Evolutionary conservation across 2,888 invertebrate genomes (phyloP), one percentile per base, ranked within the genome.

Genomic region (Troides oblongomaculatus): DNA sequence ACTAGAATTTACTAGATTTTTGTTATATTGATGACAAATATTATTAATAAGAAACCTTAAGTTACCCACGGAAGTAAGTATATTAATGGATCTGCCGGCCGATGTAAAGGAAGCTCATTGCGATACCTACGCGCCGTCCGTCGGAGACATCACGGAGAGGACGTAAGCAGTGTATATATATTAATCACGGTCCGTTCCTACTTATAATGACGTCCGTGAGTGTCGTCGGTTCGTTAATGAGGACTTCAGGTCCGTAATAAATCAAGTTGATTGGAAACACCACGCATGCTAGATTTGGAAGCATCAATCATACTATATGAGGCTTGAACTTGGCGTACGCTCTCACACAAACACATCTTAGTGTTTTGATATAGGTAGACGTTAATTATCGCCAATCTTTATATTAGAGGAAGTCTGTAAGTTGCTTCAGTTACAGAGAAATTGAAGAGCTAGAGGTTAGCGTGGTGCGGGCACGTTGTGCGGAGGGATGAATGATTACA

Each of bases 121-220:
- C 25, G 39, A 43, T 39, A 10, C n/a, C 61, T 61, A 7, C 10
- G 39, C n/a, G 39, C n/a, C n/a, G 39, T 39, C n/a, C 39, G 18
- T n/a, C n/a, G 5, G 21, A 46, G 3, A 17, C 8, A 30, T 30
- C n/a, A n/a, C 18, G 12, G 30, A n/a, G 53, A 80, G 76, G 81
- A 82, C 78, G 85, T 84, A 82, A 82, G 73, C 78, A 74, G 73
- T 71, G 73, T 77, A 77, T 46, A 50, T 75, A 77, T 83, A 87
- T 88, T 86, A 88, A 87, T 87, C 84, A 87, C 84, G 81, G 75
- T 72, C 70, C 72, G 72, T 74, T 73, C 74, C 68, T 70, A 74
- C 71, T 77, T 75, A 77, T 71, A 69, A 70, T 72, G 74, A 73
- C 74, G 70, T 68, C 68, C 64, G 70, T 65, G 71, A 70, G 71